Evolutionary conservation across 2,113 vertebrate species (phyloP), one percentile per base, ranked within the genome.

Genomic region (Apteryx owenii): DNA sequence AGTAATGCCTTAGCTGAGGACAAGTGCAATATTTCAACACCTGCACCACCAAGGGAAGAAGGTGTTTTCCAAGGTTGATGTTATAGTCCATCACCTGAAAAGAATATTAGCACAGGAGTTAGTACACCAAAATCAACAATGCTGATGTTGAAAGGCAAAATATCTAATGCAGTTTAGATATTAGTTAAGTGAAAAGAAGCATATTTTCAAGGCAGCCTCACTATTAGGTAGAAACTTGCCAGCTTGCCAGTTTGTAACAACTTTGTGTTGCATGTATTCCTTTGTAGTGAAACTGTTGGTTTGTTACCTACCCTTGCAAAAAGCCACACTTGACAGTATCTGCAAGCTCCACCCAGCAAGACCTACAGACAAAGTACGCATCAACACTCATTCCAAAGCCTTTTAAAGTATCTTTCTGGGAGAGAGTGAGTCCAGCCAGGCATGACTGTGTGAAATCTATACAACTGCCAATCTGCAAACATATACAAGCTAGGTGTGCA

Each of bases 31-130:
- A 99, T 97, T 99, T 99, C 95, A 99, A 97, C 90, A 99, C 99
- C 97, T 99, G 99, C 65, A 99, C 99, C 98, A 99, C 99, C 96
- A 99, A 98, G 64, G 99, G 99, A 86, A 99, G 99, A 95, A 99
- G 98, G 96, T 99, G 99, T 97, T 99, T 99, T 66, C 99, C 99
- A 92, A 99, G 95, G 93, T 98, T 96, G 66, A 99, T 99, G 93
- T 99, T 99, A 97, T 99, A 99, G 97, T 99, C 99, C 98, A 99
- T 99, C 73, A 99, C 99, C 99, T 99, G 97, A 87, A 98, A 97
- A 25, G 81, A 96, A 92, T 62, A 96, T 91, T 46, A 50, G 56
- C 29, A 94, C 38, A 77, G 53, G 33, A 82, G 31, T 94, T 69
- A 96, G 50, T 40, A 80, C 72, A 81, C 6, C 31, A 31, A 89